Conservation (phyloP, 2,113 vertebrate species). For the Rhinogobius similis region DNA sequence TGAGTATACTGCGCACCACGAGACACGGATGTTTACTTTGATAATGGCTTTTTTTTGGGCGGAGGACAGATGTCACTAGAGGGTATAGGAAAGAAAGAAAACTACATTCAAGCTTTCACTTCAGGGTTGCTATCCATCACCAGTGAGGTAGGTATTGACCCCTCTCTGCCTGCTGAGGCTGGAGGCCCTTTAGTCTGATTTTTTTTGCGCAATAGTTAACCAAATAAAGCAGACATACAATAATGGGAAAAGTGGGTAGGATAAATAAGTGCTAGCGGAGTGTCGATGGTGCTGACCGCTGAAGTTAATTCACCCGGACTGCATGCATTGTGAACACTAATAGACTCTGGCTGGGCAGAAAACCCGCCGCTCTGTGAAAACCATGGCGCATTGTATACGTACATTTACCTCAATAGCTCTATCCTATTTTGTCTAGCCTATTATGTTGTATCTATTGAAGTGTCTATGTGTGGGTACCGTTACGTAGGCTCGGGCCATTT, state of each 20-base stretch:
- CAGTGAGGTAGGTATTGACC: conserved; percentile 53
- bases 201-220: background rate
- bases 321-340: conserved; percentile 58
- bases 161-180: background rate
- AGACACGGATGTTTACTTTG: conserved; percentile 39
- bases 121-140: conserved; percentile 50
- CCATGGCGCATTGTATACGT: conserved; percentile 37
- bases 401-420: conserved; percentile 22
- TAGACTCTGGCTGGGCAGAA: conserved; percentile 55
- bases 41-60: conserved; percentile 33
- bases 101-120: conserved; percentile 47
- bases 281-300: conserved; percentile 47
- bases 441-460: conserved; percentile 18
- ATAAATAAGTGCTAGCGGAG: conserved; percentile 38
- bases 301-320: conserved; percentile 63
- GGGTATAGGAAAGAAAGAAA: conserved; percentile 31
- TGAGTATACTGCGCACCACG: conserved; percentile 18
- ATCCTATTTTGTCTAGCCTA: conserved; percentile 29
- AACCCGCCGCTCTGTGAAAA: conserved; percentile 16
- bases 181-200: conserved; percentile 4
- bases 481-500: conserved; percentile 48
- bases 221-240: conserved; percentile 18
- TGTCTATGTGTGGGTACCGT: conserved; percentile 16
- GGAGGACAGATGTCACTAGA: conserved; percentile 41
- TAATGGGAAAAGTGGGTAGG: conserved; percentile 16